These are phyloP conservation scores for Chiridota heheva DNA, from an alignment of 35 echinoderm and acorn worm species.

Conservation along the genomic window DNA sequence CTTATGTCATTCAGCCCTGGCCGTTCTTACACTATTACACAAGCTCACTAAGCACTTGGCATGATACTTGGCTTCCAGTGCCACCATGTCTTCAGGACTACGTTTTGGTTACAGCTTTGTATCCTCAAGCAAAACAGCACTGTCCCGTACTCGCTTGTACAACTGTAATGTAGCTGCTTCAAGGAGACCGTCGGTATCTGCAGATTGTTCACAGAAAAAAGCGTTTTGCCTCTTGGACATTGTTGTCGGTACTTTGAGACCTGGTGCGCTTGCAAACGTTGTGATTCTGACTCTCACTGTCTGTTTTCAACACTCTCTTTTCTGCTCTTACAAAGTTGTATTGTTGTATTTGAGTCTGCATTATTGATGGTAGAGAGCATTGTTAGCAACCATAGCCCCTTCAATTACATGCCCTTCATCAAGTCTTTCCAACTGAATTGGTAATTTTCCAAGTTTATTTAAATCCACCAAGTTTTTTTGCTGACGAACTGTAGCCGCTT, in stretches of 20 bases:
- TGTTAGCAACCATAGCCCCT: constrained; percentile 38
- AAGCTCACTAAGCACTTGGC: constrained; percentile 1
- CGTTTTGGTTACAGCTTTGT: constrained; percentile 12
- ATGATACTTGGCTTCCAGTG: constrained; percentile 46
- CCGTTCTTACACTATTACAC: constrained; percentile 17
- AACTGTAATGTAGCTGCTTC: constrained; percentile 37
- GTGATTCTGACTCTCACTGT: background rate
- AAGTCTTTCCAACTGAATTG: constrained; percentile 42
- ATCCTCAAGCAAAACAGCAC: constrained; percentile 35
- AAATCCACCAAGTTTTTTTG: constrained; percentile 34
- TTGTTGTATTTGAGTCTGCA: constrained; percentile 43
- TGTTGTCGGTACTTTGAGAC: constrained; percentile 19
- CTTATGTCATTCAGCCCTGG: background rate
- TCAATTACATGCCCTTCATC: constrained; percentile 45
- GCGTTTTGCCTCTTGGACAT: background rate
- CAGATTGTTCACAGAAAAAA: constrained; percentile 8
- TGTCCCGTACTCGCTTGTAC: constrained; percentile 22
- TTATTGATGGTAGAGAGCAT: constrained; percentile 18
- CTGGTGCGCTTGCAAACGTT: constrained; percentile 9
- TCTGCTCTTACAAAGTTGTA: constrained; percentile 43
- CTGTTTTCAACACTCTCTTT: constrained; percentile 24
- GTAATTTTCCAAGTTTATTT: constrained; percentile 6
- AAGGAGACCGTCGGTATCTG: background rate
- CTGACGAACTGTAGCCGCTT: constrained; percentile 53
- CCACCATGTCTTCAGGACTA: constrained; percentile 55